These are phyloP conservation scores for Lithobates pipiens DNA, from an alignment of 2,797 vertebrate species.

Conservation along the genomic window DNA sequence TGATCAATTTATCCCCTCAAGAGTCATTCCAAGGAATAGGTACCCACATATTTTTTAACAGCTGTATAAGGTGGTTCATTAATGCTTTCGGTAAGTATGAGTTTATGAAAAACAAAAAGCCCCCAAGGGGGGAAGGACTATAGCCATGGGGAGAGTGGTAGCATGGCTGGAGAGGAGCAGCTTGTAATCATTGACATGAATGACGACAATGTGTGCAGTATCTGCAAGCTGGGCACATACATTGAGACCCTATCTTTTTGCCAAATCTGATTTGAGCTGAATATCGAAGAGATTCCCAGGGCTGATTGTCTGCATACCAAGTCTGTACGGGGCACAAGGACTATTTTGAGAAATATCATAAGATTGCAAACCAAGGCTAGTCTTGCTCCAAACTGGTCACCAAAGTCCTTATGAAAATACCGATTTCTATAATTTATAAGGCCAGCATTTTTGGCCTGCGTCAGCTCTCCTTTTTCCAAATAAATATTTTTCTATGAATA, in stretches of 20 bases:
- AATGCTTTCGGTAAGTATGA: no score
- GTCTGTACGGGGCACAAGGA: slow-evolving; percentile 93
- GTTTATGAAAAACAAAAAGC: no score
- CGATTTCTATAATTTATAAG: no score
- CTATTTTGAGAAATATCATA: slow-evolving; percentile 98
- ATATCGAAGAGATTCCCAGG: slow-evolving; percentile 91
- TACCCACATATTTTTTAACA: no score
- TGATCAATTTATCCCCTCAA: no score
- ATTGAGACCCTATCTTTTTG: slow-evolving; percentile 95
- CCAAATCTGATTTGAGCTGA: slow-evolving; percentile 95
- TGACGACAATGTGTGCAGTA: slow-evolving; percentile 94
- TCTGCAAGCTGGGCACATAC: slow-evolving; percentile 95
- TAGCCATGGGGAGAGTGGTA: slow-evolving; percentile 66
- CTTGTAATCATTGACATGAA: slow-evolving; percentile 97
- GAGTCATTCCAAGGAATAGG: no score
- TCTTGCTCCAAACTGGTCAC: slow-evolving; percentile 75
- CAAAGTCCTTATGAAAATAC: no score
- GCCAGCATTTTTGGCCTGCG: no score
- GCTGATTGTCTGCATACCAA: slow-evolving; percentile 89
- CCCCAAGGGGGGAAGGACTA: no score
- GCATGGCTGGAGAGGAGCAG: slow-evolving; percentile 92
- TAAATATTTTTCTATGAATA: no score
- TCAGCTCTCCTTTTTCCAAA: no score
- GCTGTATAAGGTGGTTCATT: no score
- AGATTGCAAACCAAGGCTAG: slow-evolving; percentile 96